Percentiles rank a stretch among this genome's conserved stretches.
These are phyloP conservation scores for Sylvicola fuscatus DNA, from an alignment of 2,888 invertebrate species.

Conservation along the genomic window DNA sequence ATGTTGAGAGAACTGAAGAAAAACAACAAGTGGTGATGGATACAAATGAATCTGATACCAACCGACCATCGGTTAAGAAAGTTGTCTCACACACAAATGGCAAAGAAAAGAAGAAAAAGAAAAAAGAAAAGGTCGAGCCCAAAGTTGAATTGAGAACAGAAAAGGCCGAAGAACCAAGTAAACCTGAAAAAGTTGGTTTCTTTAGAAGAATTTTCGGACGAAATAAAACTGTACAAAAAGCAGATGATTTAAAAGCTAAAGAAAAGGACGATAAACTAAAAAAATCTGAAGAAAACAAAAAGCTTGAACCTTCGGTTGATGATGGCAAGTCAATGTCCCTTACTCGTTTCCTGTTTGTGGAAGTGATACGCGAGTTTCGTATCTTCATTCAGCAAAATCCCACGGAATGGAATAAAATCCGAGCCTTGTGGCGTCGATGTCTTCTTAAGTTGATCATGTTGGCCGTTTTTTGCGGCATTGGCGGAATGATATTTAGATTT, in stretches of 20 bases:
- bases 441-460: conserved; percentile 44
- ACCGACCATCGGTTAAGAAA: no score
- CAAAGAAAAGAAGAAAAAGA: no score
- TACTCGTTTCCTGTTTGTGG: conserved; percentile 24
- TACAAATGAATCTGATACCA: conserved; percentile 12
- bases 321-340: conserved; percentile 15
- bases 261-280: conserved; percentile 13
- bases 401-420: conserved; percentile 32
- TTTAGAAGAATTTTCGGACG: background rate
- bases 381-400: conserved; percentile 36
- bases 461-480: conserved; percentile 53
- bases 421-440: conserved; percentile 40
- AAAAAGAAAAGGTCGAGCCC: no score
- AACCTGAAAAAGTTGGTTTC: no score
- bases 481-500: conserved; percentile 59
- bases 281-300: conserved; percentile 23
- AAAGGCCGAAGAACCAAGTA: no score
- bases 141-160: no score
- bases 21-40: conserved; percentile 9
- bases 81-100: no score
- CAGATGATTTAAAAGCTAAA: background rate
- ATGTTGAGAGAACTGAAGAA: conserved; percentile 8
- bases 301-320: conserved; percentile 4
- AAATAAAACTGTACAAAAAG: background rate
- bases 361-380: conserved; percentile 31